Conservation (phyloP, 2,888 invertebrate genomes). For the Hymenopus coronatus region DNA sequence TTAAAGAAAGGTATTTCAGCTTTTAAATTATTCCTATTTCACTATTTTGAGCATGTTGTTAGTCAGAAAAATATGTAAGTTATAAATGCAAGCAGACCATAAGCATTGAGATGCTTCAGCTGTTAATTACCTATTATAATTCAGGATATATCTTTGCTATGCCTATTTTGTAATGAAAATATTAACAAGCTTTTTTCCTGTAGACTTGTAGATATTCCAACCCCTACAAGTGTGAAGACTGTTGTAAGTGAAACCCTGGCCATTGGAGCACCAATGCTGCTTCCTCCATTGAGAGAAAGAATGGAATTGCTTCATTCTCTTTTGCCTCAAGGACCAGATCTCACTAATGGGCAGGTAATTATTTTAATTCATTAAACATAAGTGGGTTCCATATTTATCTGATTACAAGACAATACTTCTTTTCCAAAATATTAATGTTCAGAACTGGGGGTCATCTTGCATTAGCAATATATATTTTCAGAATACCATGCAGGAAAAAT, state of each 20-base stretch:
- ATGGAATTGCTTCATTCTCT: slow-evolving; percentile 57
- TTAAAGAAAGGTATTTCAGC: too few relatives aligned
- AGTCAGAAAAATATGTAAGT: too few relatives aligned
- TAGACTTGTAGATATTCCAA: slow-evolving; percentile 48
- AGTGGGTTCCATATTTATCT: not conserved
- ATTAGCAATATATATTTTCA: too few relatives aligned
- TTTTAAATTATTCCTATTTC: too few relatives aligned
- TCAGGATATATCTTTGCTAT: not conserved
- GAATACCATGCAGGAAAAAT: too few relatives aligned
- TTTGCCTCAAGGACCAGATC: slow-evolving; percentile 52
- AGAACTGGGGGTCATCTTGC: too few relatives aligned
- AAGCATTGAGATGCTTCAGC: not conserved
- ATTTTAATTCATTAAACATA: not conserved
- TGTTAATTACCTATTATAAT: not conserved
- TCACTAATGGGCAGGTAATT: slow-evolving; percentile 56
- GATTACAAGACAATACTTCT: too few relatives aligned
- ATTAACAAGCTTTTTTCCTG: slow-evolving; percentile 18
- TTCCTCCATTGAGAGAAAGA: slow-evolving; percentile 58
- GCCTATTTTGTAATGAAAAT: not conserved
- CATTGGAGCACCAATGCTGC: slow-evolving; percentile 57
- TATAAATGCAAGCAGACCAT: too few relatives aligned
- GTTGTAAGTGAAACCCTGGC: slow-evolving; percentile 57
- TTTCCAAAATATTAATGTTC: too few relatives aligned
- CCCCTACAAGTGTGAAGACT: slow-evolving; percentile 53
- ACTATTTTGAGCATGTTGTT: too few relatives aligned